Percentiles rank a stretch among this genome's conserved stretches.
phyloP scores from a whole-genome alignment of 2,113 vertebrate genomes.

The Leptodactylus fuscus region DNA sequence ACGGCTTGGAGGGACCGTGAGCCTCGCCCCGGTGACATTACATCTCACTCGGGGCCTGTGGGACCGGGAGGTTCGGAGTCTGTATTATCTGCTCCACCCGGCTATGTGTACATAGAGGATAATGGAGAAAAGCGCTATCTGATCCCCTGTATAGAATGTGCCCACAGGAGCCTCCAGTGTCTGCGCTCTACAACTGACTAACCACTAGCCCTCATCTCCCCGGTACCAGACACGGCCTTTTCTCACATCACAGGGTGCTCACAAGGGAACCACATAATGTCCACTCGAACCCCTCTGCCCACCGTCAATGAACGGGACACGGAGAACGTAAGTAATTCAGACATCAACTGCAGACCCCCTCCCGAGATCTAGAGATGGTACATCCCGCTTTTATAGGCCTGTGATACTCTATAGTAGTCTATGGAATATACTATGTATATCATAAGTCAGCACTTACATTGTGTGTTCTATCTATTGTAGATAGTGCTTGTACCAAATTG shows the following conservation, averaged over 20 bases:
- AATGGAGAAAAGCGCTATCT: slow-evolving; percentile 14
- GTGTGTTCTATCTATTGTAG: no score
- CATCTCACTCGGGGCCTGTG: slow-evolving; percentile 56
- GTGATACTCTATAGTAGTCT: no score
- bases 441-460: no score
- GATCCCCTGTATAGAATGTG: slow-evolving; percentile 29
- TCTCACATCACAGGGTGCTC: slow-evolving; percentile 51
- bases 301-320: slow-evolving; percentile 94
- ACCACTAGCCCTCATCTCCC: slow-evolving; percentile 63
- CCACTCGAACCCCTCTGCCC: slow-evolving; percentile 90
- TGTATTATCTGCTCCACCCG: neutral
- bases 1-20: slow-evolving; percentile 41
- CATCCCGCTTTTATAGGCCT: neutral
- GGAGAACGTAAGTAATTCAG: slow-evolving; percentile 87
- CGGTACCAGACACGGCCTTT: slow-evolving; percentile 27
- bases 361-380: neutral
- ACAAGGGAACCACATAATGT: slow-evolving; percentile 79
- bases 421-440: no score
- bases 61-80: slow-evolving; percentile 31
- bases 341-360: neutral
- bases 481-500: no score
- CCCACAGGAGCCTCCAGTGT: neutral
- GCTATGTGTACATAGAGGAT: neutral
- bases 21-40: slow-evolving; percentile 62
- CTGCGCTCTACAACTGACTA: slow-evolving; percentile 43